Base-by-base conservation (phyloP, 2,888 invertebrate genomes). In the Panopea generosa region DNA sequence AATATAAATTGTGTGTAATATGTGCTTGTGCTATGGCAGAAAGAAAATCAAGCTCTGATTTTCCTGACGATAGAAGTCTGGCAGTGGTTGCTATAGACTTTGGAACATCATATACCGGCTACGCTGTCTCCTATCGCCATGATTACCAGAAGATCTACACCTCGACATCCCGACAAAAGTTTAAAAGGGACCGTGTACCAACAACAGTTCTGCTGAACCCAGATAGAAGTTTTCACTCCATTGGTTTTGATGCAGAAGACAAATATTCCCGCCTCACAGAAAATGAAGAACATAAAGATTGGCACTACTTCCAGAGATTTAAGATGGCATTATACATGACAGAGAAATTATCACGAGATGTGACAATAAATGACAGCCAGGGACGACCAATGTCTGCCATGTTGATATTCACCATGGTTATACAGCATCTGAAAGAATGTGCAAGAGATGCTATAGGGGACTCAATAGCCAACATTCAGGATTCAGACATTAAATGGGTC, bases 251-350 rank as follows among this genome's bases (percentile, higher is more conserved):
- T 9, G 45, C 45, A 9, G 45, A 45, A 18, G 20, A 45, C 16
- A 20, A 45, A 18, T 45, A 45, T 45, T 3, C 16, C 6, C 6
- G 16, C 6, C 16, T 45, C 16, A 6, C 20, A 45, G 45, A 45
- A 45, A 20, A 45, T 6, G 45, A 45, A 9, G 4, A 45, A 6
- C n/a, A 45, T 45, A 3, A 45, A 45, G 16, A 59, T 2, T 77
- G 63, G 71, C 68, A 53, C 50, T 77, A 59, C 38, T 71, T 77
- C 43, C 59, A 71, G 40, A 27, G 52, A 9, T 77, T 77, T n/a
- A 77, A 77, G 47, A 77, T 77, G 77, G 45, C 62, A n/a, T 59
- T 77, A 0, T 65, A 72, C 43, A 57, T 43, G 26, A 38, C 49
- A 1, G 29, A 56, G 22, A 50, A 59, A 38, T 20, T 70, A 14